Evolutionary conservation across 2,888 invertebrate species (phyloP), one percentile per base, ranked within the genome.

Genomic region (Oxyscelio sp.): DNA sequence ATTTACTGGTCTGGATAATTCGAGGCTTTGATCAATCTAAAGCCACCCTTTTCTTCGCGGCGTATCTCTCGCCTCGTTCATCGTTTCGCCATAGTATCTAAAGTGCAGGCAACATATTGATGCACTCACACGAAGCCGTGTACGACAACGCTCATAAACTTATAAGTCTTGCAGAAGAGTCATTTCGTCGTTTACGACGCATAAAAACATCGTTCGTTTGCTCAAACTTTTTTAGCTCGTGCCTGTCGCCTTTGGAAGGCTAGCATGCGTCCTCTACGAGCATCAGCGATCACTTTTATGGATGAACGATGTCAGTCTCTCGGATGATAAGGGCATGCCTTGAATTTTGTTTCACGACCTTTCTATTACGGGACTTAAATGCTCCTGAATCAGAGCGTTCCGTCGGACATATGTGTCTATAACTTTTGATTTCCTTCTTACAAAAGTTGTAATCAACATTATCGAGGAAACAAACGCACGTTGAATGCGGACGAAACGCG

Each of bases 121-220:
- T 75, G 84, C 59, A 77, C 66, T 66, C 71, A 50, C 56, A 63
- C 71, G 24, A 38, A n/a, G 58, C 40, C 59, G 24, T 71, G 56
- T 61, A 68, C 77, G 85, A 81, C 85, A 77, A 66, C 81, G 77
- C 85, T 78, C 85, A 74, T 80, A 85, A 85, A 85, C 66, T 66
- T 77, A 70, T 71, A 75, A 79, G 79, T 77, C 70, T 27, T n/a
- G 70, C 74, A 59, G 71, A 80, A 84, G 65, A 80, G 84, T 54
- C 73, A 54, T 74, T 77, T 22, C 74, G 52, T 13, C 81, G 66
- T 73, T 85, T 85, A 85, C 48, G 85, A 70, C 61, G 71, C 65
- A 75, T 80, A 84, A 80, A 84, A n/a, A n/a, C n/a, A n/a, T n/a
- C n/a, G n/a, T n/a, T n/a, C n/a, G n/a, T n/a, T n/a, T n/a, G n/a